phyloP scores from a whole-genome alignment of 2,888 invertebrate species.

The Tyria jacobaeae region DNA sequence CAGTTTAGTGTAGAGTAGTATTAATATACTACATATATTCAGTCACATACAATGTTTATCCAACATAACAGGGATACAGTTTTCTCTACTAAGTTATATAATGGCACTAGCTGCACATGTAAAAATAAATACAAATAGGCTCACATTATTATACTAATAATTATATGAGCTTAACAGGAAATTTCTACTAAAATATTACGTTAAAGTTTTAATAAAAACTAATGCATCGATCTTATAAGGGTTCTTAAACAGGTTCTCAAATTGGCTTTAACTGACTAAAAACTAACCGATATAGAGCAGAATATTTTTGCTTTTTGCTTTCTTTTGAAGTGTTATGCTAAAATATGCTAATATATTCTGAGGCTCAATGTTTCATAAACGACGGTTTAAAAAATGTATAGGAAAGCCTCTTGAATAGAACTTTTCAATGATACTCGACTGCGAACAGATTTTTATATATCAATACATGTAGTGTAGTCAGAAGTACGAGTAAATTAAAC shows the following conservation, averaged over 20 bases:
- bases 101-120: too few species aligned
- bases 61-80: too few species aligned
- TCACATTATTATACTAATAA: too few species aligned
- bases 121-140: too few species aligned
- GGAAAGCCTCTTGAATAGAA: slow-evolving; percentile 19
- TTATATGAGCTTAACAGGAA: too few species aligned
- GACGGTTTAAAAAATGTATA: slow-evolving; percentile 20
- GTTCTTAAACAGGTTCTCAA: neutral
- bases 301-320: slow-evolving; percentile 17
- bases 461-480: slow-evolving; percentile 4
- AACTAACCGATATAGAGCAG: slow-evolving; percentile 1
- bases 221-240: too few species aligned
- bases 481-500: slow-evolving; percentile 6
- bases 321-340: slow-evolving; percentile 22
- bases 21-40: too few species aligned
- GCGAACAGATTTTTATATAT: slow-evolving; percentile 10
- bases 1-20: too few species aligned
- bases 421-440: slow-evolving; percentile 18
- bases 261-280: slow-evolving; percentile 5
- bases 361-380: slow-evolving; percentile 22
- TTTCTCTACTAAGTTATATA: too few species aligned
- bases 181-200: too few species aligned
- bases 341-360: slow-evolving; percentile 19
- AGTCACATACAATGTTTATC: too few species aligned
- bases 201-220: too few species aligned